A percentile compares a stretch with the other conserved stretches of the same genome.
phyloP scores from a whole-genome alignment of 2,888 invertebrate species.

The Ormyrus labotus region DNA sequence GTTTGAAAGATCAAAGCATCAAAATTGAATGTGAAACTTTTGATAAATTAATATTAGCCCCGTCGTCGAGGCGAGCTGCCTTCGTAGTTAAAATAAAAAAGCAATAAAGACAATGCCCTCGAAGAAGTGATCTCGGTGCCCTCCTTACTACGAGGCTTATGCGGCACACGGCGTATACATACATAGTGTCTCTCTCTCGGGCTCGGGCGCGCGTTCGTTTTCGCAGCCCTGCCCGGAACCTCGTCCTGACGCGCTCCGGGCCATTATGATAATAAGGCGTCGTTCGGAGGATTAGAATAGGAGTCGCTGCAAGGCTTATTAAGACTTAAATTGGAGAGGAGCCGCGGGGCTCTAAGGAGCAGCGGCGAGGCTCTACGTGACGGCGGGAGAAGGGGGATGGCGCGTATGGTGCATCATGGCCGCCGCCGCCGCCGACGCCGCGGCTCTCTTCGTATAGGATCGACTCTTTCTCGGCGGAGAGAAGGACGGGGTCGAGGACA shows the following conservation, averaged over 20 bases:
- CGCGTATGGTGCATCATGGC: constrained; percentile 73
- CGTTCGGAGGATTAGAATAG: constrained; percentile 68
- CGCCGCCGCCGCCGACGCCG: constrained; percentile 72
- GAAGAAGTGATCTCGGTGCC: constrained; percentile 47
- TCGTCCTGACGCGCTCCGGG: constrained; percentile 14
- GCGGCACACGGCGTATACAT: constrained; percentile 16
- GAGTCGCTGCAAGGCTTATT: constrained; percentile 68
- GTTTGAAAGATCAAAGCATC: too few relatives aligned
- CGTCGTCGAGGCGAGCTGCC: background rate
- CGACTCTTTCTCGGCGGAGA: constrained; percentile 64
- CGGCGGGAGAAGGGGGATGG: constrained; percentile 41
- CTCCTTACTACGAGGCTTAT: constrained; percentile 43
- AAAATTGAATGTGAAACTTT: too few relatives aligned
- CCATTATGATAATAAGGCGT: constrained; percentile 66
- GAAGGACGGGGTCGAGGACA: constrained; percentile 73
- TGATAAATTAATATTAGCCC: too few relatives aligned
- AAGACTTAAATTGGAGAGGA: constrained; percentile 71
- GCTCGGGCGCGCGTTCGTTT: background rate
- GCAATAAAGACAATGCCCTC: constrained; percentile 40
- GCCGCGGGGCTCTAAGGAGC: constrained; percentile 51
- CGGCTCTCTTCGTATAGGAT: constrained; percentile 71
- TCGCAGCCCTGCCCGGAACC: background rate
- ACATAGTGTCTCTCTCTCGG: background rate
- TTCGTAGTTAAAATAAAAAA: constrained; percentile 47
- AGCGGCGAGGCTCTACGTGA: constrained; percentile 1